A percentile compares a stretch with the other conserved stretches of the same genome.
phyloP scores from a whole-genome alignment of 1,140 invertebrate genomes.

The Steinernema khuongi region DNA sequence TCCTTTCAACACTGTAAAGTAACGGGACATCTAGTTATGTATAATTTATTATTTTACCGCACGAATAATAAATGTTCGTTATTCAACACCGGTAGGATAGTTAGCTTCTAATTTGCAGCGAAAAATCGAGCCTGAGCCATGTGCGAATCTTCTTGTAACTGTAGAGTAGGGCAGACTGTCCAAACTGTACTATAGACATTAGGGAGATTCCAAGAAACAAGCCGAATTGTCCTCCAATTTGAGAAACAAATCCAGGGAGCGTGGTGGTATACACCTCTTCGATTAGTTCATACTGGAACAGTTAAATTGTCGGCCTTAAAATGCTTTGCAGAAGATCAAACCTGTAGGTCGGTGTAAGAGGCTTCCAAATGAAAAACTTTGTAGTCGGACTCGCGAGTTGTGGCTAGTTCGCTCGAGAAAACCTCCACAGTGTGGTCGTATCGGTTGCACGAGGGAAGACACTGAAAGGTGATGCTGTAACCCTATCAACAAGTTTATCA shows the following conservation, averaged over 20 bases:
- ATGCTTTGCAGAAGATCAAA: neutral
- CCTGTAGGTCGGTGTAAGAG: neutral
- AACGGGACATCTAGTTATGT: too few species aligned
- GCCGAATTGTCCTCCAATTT: neutral
- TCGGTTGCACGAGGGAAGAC: neutral
- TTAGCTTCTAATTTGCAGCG: too few species aligned
- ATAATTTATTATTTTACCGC: too few species aligned
- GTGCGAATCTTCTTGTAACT: neutral
- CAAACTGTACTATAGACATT: neutral
- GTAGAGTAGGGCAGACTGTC: neutral
- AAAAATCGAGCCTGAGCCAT: too few species aligned
- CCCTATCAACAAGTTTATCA: neutral
- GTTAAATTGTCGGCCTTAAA: too few species aligned
- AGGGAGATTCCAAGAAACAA: neutral
- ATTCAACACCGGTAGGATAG: too few species aligned
- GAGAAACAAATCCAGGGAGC: neutral
- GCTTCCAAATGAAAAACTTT: neutral
- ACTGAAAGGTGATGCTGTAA: neutral
- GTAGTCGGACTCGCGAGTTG: neutral
- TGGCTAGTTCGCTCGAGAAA: neutral
- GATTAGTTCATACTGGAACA: neutral
- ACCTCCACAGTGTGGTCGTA: neutral
- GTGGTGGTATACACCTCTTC: neutral
- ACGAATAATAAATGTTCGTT: too few species aligned
- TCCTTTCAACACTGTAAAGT: too few species aligned